Evolutionary conservation across 2,888 invertebrate species (phyloP), one percentile per base, ranked within the genome.

Genomic region (Pyrrhosoma nymphula): DNA sequence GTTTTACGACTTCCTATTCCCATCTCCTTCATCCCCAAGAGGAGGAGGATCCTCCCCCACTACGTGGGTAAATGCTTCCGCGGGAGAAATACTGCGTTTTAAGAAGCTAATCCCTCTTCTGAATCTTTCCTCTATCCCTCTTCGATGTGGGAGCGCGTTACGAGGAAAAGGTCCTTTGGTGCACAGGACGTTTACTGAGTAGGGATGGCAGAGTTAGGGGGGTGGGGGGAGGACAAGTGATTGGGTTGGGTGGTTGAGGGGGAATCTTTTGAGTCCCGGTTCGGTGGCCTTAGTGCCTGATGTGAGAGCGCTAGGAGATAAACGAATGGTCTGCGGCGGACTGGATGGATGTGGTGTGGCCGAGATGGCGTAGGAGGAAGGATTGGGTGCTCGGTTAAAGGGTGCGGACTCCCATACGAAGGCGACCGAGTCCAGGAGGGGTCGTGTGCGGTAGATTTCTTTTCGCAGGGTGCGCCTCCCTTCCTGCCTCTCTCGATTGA

Each of bases 291-390:
- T 75, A 18, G 89, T 55, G 20, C 55, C 4, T 20, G 56, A 23
- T 26, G 47, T 18, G 60, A 60, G 56, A 90, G 47, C 60, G 60
- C 60, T 12, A 16, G 16, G 60, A 60, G 69, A 69, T 18, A 69
- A 69, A 69, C 39, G 93, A 47, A 93, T 93, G 93, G 69, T n/a
- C 75, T 47, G 93, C 47, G 47, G 89, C 63, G 69, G 69, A 0
- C 16, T 69, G 26, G 47, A 93, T 93, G 93, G 93, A 93, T 93
- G 69, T 47, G n/a, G 69, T 93, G 91, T 75, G 93, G 69, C 47
- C 39, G 39, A 35, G 47, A 18, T 89, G 55, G n/a, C 6, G 88
- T 16, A 23, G 55, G 63, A 91, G 63, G 63, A 69, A 35, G 35
- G 35, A 35, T 30, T 14, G 35, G 82, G 16, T 14, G 60, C 20